Percentiles rank a stretch among this genome's conserved stretches.
Conservation (phyloP, 2,888 invertebrate genomes). For the Bruchidius siliquastri region DNA sequence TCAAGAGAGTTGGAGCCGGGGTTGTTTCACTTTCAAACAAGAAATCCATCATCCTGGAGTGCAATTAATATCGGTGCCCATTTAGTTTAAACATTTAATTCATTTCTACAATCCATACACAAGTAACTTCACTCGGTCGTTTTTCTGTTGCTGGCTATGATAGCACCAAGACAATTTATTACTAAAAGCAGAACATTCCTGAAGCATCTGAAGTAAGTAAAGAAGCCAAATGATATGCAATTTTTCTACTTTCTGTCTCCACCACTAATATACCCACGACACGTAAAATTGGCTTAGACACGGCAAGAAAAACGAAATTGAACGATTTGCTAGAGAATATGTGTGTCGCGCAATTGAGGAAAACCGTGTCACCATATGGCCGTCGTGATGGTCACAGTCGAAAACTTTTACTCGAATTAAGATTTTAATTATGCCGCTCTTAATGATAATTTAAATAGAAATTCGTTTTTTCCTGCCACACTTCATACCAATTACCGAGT, state of each 20-base stretch:
- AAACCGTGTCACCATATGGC: background rate
- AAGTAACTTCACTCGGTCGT: too few relatives aligned
- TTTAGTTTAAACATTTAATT: too few relatives aligned
- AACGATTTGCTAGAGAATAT: background rate
- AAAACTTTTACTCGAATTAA: background rate
- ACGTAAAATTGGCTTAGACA: background rate
- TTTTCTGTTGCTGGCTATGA: too few relatives aligned
- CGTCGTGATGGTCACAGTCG: background rate
- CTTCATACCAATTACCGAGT: background rate
- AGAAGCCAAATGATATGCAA: background rate
- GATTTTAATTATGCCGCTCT: background rate
- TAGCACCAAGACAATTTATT: background rate
- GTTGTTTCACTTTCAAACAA: too few relatives aligned
- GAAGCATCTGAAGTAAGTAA: background rate
- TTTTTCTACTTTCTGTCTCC: background rate
- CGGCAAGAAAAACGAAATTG: background rate
- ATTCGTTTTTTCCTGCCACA: background rate
- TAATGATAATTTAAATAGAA: background rate
- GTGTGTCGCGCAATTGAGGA: background rate
- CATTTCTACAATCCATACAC: too few relatives aligned
- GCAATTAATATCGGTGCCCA: too few relatives aligned
- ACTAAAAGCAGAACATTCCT: background rate
- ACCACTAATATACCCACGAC: background rate
- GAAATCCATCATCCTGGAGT: too few relatives aligned
- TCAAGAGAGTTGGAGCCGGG: too few relatives aligned